Base-by-base conservation (phyloP, 2,888 invertebrate species). In the Leptopilina syphax region DNA sequence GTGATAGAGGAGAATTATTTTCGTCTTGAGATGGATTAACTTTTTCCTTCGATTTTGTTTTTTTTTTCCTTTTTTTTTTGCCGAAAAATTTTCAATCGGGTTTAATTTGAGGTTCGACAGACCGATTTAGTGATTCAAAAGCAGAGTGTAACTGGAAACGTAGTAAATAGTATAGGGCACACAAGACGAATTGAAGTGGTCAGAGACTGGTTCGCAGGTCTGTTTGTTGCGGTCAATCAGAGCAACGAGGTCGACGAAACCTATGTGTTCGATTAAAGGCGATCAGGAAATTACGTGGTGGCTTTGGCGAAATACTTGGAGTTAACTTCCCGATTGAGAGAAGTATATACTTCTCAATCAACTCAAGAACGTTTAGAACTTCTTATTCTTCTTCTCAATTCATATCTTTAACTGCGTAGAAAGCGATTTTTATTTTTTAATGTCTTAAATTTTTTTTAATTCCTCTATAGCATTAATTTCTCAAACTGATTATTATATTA, bases 211-310 rank as follows among this genome's bases (percentile, higher is more conserved):
- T 70, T 70, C 70, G 50, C 70, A 70, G 70, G 73, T 73, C 73
- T 73, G 73, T 73, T 73, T 73, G 73, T 73, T 73, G 73, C 73
- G 73, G 73, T 73, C 73, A 73, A 73, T 73, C 73, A 73, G 73
- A 73, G 73, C 73, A 73, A 73, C 73, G 73, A 73, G 73, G 73
- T 73, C 73, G 73, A 73, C 57, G 73, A 73, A 73, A 73, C 73
- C 63, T 63, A 54, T 73, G 73, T 73, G 73, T 73, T 73, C 73
- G 73, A 73, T 73, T 73, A 73, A 73, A 54, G 57, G 57, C 73
- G 73, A 73, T 54, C 73, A 73, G 73, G 54, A 73, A 73, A 73
- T 73, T 73, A 73, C 73, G 73, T 57, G 73, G 73, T 73, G 27
- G 54, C 70, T 70, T 70, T 70, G 70, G 50, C 13, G 73, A 73